A percentile compares a stretch with the other conserved stretches of the same genome.
phyloP scores from a whole-genome alignment of 2,113 vertebrate species.

The Mesitornis unicolor region DNA sequence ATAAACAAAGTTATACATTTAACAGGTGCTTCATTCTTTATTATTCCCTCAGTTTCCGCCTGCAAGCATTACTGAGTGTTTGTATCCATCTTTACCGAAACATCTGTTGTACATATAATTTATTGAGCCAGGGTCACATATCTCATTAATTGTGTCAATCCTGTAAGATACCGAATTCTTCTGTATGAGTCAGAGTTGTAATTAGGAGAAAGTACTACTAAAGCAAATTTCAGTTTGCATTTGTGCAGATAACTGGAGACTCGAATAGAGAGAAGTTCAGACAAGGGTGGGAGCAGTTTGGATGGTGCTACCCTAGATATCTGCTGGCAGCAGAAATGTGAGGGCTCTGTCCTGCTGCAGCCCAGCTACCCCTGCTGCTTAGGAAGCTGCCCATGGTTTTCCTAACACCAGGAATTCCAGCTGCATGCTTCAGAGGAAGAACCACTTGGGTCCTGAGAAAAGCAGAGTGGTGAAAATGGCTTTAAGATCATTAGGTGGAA shows the following conservation, averaged over 20 bases:
- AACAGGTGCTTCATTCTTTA: neutral
- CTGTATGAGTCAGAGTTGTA: neutral
- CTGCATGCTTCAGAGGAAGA: neutral
- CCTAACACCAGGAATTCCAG: neutral
- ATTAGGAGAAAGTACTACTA: neutral
- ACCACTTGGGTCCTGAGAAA: neutral
- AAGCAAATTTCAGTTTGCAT: neutral
- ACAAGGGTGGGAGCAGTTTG: fast-evolving
- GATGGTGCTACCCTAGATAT: neutral
- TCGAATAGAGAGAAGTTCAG: neutral
- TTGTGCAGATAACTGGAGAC: neutral
- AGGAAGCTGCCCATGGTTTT: neutral
- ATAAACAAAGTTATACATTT: neutral
- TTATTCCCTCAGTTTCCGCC: neutral
- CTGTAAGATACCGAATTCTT: neutral
- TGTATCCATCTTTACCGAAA: neutral
- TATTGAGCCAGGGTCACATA: neutral
- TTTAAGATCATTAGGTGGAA: neutral
- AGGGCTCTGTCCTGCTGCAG: fast-evolving
- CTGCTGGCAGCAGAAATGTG: neutral
- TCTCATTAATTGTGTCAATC: neutral
- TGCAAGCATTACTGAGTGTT: neutral
- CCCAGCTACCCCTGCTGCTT: too few species aligned
- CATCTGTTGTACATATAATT: neutral
- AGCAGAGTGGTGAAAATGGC: neutral